phyloP scores from a whole-genome alignment of 2,888 invertebrate genomes.

The Clistopyga incitator region DNA sequence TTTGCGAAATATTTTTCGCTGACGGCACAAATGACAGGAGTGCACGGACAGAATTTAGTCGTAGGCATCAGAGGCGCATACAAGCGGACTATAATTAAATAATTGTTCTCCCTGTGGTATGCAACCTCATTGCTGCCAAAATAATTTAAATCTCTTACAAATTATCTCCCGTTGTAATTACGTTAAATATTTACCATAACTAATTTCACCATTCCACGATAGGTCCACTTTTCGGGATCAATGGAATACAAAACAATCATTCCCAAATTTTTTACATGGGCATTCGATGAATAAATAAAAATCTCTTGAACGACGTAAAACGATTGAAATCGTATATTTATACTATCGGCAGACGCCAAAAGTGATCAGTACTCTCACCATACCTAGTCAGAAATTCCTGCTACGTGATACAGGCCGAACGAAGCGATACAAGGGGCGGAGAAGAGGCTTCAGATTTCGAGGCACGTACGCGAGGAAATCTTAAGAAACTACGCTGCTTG shows the following conservation, averaged over 20 bases:
- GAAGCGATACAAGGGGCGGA: not conserved
- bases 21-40: constrained; percentile 2
- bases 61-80: not conserved
- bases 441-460: constrained; percentile 24
- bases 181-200: not conserved
- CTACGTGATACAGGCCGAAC: not conserved
- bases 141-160: constrained; percentile 12
- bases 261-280: too few relatives aligned
- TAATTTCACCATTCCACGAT: not conserved
- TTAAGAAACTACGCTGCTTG: constrained; percentile 8
- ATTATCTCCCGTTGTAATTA: not conserved
- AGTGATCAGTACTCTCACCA: not conserved
- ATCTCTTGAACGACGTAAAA: not conserved
- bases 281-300: too few relatives aligned
- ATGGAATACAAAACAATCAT: not conserved
- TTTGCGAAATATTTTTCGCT: not conserved
- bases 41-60: not conserved
- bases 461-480: constrained; percentile 36
- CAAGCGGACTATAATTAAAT: constrained; percentile 7
- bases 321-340: not conserved
- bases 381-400: not conserved
- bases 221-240: not conserved
- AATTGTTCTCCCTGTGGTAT: not conserved
- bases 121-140: not conserved
- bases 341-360: not conserved